Base-by-base conservation (phyloP, 2,113 vertebrate genomes). In the Plecotus auritus region DNA sequence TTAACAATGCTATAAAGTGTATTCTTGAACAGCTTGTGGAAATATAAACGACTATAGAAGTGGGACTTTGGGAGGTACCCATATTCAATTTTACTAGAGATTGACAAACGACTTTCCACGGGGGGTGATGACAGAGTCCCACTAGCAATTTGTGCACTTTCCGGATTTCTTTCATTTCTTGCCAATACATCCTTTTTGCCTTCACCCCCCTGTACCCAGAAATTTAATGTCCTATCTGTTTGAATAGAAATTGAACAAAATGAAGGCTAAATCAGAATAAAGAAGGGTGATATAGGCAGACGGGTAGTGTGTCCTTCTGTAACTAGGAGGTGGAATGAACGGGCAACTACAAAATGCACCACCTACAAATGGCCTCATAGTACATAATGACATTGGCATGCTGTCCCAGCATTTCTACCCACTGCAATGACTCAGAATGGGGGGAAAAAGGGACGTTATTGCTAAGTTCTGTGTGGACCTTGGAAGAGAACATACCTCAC, bases 251-350 rank as follows among this genome's bases (percentile, higher is more conserved):
- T 17, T 89, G 51, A 80, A 54, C 20, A 49, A 80, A 56, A 87
- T 66, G 28, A 93, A 81, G 51, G 1, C 22, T 77, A 69, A 90
- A 88, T 95, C 49, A 92, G 70, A 85, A 85, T 85, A 72, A 90
- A 80, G 54, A 84, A 83, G 8, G 51, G 47, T 47, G 66, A 35
- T 49, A 10, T 26, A 89, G 93, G 61, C 61, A 96, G 42, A 92
- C 51, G 59, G 42, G 4, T 56, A 85, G 7, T 26, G 5, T 90
- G 73, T 85, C 64, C 66, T 96, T 81, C 76, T 90, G 4, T 85
- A 73, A 96, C 92, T 32, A 72, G 28, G 66, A 49, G 37, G 67
- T 69, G 59, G 59, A 66, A 69, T 66, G 61, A 84, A 93, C 30
- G 40, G 7, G 22, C 45, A 23, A 1, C 45, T 82, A 89, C 32